Conservation (phyloP, 2,888 invertebrate genomes). For the Orchesellides sinensis region DNA sequence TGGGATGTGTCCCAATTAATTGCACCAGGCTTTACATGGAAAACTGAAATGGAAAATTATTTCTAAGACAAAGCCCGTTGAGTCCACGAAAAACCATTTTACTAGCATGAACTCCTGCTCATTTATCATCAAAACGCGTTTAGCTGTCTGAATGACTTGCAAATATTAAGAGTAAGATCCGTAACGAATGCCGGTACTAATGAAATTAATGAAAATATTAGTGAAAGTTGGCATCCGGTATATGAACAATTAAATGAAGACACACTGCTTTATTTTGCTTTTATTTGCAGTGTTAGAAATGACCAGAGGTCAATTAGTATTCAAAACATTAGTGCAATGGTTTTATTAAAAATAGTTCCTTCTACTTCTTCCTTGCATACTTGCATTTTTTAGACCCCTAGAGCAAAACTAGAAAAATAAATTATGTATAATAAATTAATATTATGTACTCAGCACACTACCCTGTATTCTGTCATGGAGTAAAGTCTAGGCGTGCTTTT, state of each 20-base stretch:
- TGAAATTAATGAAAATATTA: conserved; percentile 51
- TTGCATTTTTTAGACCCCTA: no score
- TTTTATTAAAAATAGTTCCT: no score
- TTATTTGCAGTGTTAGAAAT: background rate
- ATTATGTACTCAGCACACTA: no score
- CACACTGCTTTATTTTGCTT: background rate
- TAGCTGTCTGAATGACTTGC: conserved; percentile 13
- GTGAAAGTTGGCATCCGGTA: conserved; percentile 21
- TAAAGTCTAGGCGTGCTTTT: no score
- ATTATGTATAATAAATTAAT: no score
- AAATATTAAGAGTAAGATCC: background rate
- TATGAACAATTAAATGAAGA: conserved; percentile 29
- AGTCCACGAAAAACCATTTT: conserved; percentile 14
- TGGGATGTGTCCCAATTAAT: conserved; percentile 46
- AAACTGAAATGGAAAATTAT: no score
- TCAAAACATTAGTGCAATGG: no score
- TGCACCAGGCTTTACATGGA: conserved; percentile 17
- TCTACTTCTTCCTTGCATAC: no score
- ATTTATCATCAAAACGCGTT: conserved; percentile 29
- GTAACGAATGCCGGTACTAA: conserved; percentile 1
- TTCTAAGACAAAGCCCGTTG: background rate
- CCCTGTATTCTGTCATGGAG: no score
- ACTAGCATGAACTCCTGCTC: background rate
- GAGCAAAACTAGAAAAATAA: no score
- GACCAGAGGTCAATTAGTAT: conserved; percentile 32